These are phyloP conservation scores for Holocentrus rufus DNA, from an alignment of 2,797 vertebrate species.

Conservation along the genomic window DNA sequence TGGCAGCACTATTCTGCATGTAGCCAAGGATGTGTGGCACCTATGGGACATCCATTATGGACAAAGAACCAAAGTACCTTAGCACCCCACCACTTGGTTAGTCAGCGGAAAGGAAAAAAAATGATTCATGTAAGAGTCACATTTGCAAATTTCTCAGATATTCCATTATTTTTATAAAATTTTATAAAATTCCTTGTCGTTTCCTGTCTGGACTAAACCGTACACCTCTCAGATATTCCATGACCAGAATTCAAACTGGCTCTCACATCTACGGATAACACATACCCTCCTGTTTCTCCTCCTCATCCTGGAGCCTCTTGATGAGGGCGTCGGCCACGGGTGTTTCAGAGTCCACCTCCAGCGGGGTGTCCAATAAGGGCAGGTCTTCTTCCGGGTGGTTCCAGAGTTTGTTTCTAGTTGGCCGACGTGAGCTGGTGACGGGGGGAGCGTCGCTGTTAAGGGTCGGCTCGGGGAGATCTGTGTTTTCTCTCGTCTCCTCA, in stretches of 20 bases:
- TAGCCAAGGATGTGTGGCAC: too few species aligned
- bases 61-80: too few species aligned
- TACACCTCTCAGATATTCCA: too few species aligned
- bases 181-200: too few species aligned
- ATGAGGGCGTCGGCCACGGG: slow-evolving; percentile 77
- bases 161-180: too few species aligned
- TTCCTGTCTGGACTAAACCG: too few species aligned
- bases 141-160: too few species aligned
- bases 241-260: background rate
- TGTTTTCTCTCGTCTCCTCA: slow-evolving; percentile 35
- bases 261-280: background rate
- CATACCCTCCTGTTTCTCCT: slow-evolving; percentile 67
- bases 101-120: too few species aligned
- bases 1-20: too few species aligned
- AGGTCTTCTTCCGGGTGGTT: slow-evolving; percentile 73
- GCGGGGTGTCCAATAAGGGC: slow-evolving; percentile 66
- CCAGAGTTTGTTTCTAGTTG: slow-evolving; percentile 75
- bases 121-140: too few species aligned
- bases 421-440: slow-evolving; percentile 47
- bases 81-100: too few species aligned
- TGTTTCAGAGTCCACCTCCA: slow-evolving; percentile 75
- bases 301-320: slow-evolving; percentile 78
- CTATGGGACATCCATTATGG: too few species aligned
- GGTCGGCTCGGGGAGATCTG: slow-evolving; percentile 20
- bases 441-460: slow-evolving; percentile 17